phyloP scores from a whole-genome alignment of 2,113 vertebrate species.

The Boulengeromyrus knoepffleri region DNA sequence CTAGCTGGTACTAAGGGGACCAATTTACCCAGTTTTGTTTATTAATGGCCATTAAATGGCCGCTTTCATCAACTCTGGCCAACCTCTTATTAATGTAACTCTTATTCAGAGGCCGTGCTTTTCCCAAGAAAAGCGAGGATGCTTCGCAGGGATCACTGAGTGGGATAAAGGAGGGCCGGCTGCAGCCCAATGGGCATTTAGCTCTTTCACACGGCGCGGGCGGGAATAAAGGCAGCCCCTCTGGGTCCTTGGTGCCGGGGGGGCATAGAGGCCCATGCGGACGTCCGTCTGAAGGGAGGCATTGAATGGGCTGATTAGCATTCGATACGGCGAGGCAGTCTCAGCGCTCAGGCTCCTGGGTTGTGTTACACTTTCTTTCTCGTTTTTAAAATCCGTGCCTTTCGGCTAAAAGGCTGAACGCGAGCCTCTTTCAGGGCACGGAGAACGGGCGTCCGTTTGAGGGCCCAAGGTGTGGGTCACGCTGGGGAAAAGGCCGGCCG shows the following conservation, averaged over 20 bases:
- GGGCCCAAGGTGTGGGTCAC: neutral
- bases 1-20: neutral
- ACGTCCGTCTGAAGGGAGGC: constrained; percentile 42
- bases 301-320: constrained; percentile 59
- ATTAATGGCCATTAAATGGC: constrained; percentile 34
- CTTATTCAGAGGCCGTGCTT: constrained; percentile 32
- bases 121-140: constrained; percentile 21
- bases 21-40: constrained; percentile 16
- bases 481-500: constrained; percentile 20
- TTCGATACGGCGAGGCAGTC: constrained; percentile 40
- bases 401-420: constrained; percentile 38
- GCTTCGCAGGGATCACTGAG: constrained; percentile 14
- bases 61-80: constrained; percentile 4
- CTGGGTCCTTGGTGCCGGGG: neutral
- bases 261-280: constrained; percentile 12
- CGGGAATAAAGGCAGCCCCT: constrained; percentile 42
- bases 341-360: constrained; percentile 48
- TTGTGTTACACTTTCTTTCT: constrained; percentile 30
- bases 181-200: constrained; percentile 21
- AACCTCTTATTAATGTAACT: constrained; percentile 35
- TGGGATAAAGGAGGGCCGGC: constrained; percentile 12
- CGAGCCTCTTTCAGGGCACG: constrained; percentile 37
- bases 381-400: constrained; percentile 38
- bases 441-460: constrained; percentile 33
- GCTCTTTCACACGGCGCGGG: constrained; percentile 46